Base-by-base conservation (phyloP, 1,140 invertebrate species). In the Protaetia brevitarsis region DNA sequence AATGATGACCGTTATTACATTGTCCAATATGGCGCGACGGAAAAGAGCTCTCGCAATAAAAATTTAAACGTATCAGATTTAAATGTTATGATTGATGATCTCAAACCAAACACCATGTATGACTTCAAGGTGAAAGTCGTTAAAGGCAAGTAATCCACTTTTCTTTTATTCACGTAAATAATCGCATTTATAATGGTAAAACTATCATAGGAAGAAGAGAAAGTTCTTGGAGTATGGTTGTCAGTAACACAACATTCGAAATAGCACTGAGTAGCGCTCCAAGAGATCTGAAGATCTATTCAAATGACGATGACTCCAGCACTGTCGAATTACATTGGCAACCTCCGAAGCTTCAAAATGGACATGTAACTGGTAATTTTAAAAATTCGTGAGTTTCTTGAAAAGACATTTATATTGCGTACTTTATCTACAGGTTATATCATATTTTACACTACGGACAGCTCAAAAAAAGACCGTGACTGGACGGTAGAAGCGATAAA, bases 81-180 rank as follows among this genome's bases (percentile, higher is more conserved):
- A n/a, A 96, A 96, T 78, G 90, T 88, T 63, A 92, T 97, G 86
- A 90, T 99, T 45, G 90, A 94, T 71, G 95, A 97, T 73, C 83
- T 99, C 6, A 89, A 89, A 67, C 94, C 97, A 0, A 93, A 92
- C 74, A 98, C 95, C 0, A 86, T 91, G 62, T 99, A 99, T 77
- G 96, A 98, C 78, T 99, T 99, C 81, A 88, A 91, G 3, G 97
- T 99, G 0, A 96, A 95, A 81, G 87, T 96, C n/a, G 89, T 93
- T 0, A 95, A 86, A 85, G 87, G 88, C 87, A 51, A 23, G 26
- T 13, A 41, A 6, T 6, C 3, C 1, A 51, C 3, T 8, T 45
- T 21, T 13, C 30, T 10, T 30, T 61, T 30, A 37, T 56, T 45
- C 29, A 3, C 10, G 19, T 41, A 26, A 16, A 36, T 65, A 11